Evolutionary conservation across 2,888 invertebrate species (phyloP), one percentile per base, ranked within the genome.

Genomic region (Lamproptera curius): DNA sequence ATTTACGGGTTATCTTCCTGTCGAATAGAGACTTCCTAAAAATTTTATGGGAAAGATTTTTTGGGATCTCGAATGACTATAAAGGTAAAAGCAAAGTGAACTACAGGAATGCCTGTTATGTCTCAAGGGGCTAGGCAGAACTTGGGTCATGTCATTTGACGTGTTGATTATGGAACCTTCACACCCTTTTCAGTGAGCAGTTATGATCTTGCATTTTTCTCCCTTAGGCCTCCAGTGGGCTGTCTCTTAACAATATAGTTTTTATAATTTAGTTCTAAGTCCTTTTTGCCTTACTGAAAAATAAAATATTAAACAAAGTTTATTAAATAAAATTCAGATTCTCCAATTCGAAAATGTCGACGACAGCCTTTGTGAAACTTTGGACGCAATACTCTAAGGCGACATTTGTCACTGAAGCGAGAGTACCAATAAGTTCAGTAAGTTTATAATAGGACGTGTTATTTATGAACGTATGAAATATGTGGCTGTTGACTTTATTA

Each of bases 91-190:
- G 65, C 63, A 71, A 78, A 75, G 73, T 73, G 68, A 73, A 75
- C 70, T 75, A 72, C 70, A 71, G 65, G 70, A 68, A 71, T 69
- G 71, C 67, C 67, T 67, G 62, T 65, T 63, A 58, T 60, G 70
- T 71, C 76, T 75, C 78, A 70, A 52, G 76, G 76, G 81, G 70
- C 59, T 60, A 69, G 69, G 70, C 73, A 72, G 76, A 80, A 74
- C 76, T 77, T 67, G 75, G 78, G 73, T 71, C 74, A 67, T 68
- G 69, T 67, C 73, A 71, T 70, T 74, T 76, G 76, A 76, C 75
- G 70, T 69, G 68, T 72, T 65, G 67, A 72, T 78, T 78, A 80
- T 79, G 77, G 78, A 76, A 52, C 52, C 45, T 59, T 75, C 70
- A 64, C 66, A 73, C 67, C 70, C 71, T 70, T 67, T 64, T 71